Evolutionary conservation across 2,113 vertebrate genomes (phyloP), one percentile per base, ranked within the genome.

Genomic region (Pterocles burchelli): DNA sequence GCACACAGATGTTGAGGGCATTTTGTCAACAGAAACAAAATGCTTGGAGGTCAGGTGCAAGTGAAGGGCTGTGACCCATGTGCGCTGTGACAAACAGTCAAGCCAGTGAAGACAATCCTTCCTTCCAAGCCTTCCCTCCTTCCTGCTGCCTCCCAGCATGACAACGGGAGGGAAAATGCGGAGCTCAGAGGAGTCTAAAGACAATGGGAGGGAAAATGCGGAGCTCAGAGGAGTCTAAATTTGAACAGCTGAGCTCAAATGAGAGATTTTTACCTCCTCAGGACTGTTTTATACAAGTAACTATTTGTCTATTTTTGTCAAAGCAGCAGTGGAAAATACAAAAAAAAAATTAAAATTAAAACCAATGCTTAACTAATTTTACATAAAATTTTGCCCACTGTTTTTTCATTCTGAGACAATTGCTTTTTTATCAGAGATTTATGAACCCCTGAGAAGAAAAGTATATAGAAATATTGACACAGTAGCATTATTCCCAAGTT

Each of bases 221-320:
- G 46, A 84, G 89, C 80, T 93, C 68, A 93, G 63, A 93, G 72
- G 86, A 97, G 43, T 55, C 90, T 74, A 90, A 90, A 95, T 83
- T 38, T 90, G 83, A 97, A 96, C 86, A 96, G 88, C 89, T 85
- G 94, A 93, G 90, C 59, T 91, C 9, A 2, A 95, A 91, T 88
- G 26, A 86, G 61, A 92, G 83, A 33, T 74, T 90, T 94, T 91
- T 87, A 94, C 76, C 46, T 91, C 94, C 88, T 82, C 19, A 10
- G 75, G 89, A 71, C 9, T 59, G 55, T 74, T 91, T 79, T 61
- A 66, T 55, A 72, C 61, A 86, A 87, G 55, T 63, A 51, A 62
- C 36, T 76, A 33, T 92, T 79, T 58, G 49, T 79, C 36, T 68
- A 74, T 73, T 65, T 61, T 91, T 41, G 41, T 41, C 22, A 89